phyloP scores from a whole-genome alignment of 2,888 invertebrate species.

The Ormia ochracea region DNA sequence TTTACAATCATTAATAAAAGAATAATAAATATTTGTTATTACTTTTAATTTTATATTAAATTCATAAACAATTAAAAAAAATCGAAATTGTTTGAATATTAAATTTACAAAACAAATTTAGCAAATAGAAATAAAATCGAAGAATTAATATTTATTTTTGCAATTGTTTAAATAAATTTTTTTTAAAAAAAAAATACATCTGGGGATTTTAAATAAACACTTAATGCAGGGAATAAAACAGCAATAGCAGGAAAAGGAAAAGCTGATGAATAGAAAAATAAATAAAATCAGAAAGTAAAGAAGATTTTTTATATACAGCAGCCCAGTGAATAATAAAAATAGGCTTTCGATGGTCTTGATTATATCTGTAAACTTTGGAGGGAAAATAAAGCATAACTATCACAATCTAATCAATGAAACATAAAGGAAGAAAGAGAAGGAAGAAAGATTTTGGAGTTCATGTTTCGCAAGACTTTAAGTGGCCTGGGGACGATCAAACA shows the following conservation, averaged over 20 bases:
- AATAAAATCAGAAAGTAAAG: conserved; percentile 1
- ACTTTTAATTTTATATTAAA: no score
- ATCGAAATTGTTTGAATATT: not conserved
- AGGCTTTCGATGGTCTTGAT: not conserved
- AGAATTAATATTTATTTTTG: conserved; percentile 35
- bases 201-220: conserved; percentile 52
- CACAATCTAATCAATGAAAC: not conserved
- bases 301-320: not conserved
- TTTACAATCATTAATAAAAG: no score
- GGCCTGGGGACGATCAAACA: no score
- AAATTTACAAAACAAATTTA: not conserved
- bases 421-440: no score
- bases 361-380: not conserved
- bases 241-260: conserved; percentile 13
- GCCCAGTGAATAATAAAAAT: conserved; percentile 9
- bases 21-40: no score
- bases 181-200: conserved; percentile 41
- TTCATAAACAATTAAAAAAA: not conserved
- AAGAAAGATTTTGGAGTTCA: no score
- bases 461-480: no score
- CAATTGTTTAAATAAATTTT: conserved; percentile 8
- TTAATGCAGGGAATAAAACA: conserved; percentile 29
- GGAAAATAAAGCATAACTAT: not conserved
- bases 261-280: conserved; percentile 21
- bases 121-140: conserved; percentile 43